Base-by-base conservation (phyloP, 2,113 vertebrate species). In the Sula dactylatra region DNA sequence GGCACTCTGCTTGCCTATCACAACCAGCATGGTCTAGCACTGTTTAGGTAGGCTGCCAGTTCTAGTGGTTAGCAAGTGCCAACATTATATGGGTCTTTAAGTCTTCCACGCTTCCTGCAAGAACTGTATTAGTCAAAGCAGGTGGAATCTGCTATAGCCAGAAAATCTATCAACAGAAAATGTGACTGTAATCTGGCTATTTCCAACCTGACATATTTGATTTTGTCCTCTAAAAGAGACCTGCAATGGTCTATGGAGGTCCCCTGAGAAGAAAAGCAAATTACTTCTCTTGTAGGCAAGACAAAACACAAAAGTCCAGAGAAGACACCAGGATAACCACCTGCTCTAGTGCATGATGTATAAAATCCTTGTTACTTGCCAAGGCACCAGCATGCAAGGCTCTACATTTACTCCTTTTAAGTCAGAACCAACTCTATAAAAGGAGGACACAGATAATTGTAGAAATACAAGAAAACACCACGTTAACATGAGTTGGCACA, bases 161-260 rank as follows among this genome's bases (percentile, higher is more conserved):
- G n/a, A 16, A 69, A 82, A 59, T 3, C 9, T 8, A 70, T 18
- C 27, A 25, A 38, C 55, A 94, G n/a, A 44, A 93, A 64, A 22
- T 1, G 0, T 2, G 7, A 61, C 1, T 90, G 50, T 34, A 22
- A 17, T 21, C 6, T 58, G 14, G 12, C 11, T 49, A 38, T 56
- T 76, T 38, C n/a, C n/a, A 74, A 6, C 31, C 65, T 40, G 59
- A 42, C 2, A 13, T 25, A 52, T 6, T 59, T 52, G 16, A 66
- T 61, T 59, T 62, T 55, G 27, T 31, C 47, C 59, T 82, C 18
- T 36, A 27, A 44, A 67, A 58, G 38, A 38, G 26, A 40, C 21
- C 13, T 20, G 16, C 74, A 45, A 40, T 40, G 18, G 40, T 36
- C 64, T 58, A 21, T 10, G 12, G 56, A 76, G 56, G 10, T 70